Percentiles rank a stretch among this genome's conserved stretches.
These are phyloP conservation scores for Hydropotes inermis DNA, from an alignment of 2,113 vertebrate genomes.

Conservation along the genomic window DNA sequence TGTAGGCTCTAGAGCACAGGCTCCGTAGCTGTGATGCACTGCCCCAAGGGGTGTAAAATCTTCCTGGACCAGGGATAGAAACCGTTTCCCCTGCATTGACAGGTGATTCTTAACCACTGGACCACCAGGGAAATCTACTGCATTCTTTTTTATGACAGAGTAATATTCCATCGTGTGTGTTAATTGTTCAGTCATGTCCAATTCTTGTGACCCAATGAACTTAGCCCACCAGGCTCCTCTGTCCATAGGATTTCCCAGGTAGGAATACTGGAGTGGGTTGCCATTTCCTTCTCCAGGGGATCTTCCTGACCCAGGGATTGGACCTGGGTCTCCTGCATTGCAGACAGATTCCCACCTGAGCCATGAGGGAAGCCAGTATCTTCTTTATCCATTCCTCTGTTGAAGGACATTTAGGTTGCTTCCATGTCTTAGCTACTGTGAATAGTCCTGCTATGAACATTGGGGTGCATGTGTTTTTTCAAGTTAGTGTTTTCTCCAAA, in stretches of 20 bases:
- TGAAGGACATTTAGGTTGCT: background rate
- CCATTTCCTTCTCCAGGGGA: background rate
- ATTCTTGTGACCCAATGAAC: background rate
- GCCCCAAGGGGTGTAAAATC: background rate
- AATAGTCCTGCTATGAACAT: background rate
- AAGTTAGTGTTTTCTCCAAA: background rate
- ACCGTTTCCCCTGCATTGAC: background rate
- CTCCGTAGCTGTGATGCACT: background rate
- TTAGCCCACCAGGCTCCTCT: background rate
- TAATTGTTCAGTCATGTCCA: background rate
- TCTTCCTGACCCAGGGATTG: background rate
- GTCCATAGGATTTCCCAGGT: background rate
- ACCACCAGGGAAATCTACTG: background rate
- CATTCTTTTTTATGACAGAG: background rate
- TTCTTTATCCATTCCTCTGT: background rate
- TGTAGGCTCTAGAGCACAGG: background rate
- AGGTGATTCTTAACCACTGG: background rate
- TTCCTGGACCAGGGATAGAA: background rate
- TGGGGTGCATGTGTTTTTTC: background rate
- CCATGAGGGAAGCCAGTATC: background rate
- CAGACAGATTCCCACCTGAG: background rate
- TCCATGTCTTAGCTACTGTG: background rate
- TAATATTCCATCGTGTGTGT: background rate
- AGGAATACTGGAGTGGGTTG: background rate
- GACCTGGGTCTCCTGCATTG: background rate